Percentiles rank a stretch among this genome's conserved stretches.
These are phyloP conservation scores for Eucera pruinosa DNA, from an alignment of 2,888 invertebrate species.

Conservation along the genomic window DNA sequence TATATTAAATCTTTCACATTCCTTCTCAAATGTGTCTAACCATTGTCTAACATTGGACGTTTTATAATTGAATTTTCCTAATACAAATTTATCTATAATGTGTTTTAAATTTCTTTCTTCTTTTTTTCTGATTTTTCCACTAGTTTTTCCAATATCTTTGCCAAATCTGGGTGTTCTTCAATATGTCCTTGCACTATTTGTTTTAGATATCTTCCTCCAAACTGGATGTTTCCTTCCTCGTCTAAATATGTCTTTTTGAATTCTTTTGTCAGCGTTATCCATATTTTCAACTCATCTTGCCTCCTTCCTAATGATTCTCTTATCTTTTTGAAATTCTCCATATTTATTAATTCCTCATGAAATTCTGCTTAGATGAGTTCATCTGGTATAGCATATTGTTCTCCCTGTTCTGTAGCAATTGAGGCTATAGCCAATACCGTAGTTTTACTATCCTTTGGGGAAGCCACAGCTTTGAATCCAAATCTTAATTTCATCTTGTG, in stretches of 20 bases:
- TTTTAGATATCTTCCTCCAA: slow-evolving; percentile 17
- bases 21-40: slow-evolving; percentile 23
- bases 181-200: background rate
- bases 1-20: slow-evolving; percentile 29
- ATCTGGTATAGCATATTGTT: slow-evolving; percentile 22
- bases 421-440: slow-evolving; percentile 32
- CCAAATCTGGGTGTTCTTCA: slow-evolving; percentile 5
- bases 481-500: slow-evolving; percentile 13
- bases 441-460: slow-evolving; percentile 23
- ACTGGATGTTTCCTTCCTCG: slow-evolving; percentile 27
- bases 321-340: background rate
- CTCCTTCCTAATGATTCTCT: slow-evolving; percentile 3
- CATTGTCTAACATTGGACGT: slow-evolving; percentile 24
- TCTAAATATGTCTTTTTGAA: slow-evolving; percentile 18
- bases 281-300: slow-evolving; percentile 13
- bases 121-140: slow-evolving; percentile 22
- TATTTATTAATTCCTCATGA: slow-evolving; percentile 16
- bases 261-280: slow-evolving; percentile 17
- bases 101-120: too few species aligned
- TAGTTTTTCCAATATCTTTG: slow-evolving; percentile 28
- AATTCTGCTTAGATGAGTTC: slow-evolving; percentile 14
- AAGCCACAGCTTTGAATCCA: slow-evolving; percentile 13
- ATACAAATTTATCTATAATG: slow-evolving; percentile 22
- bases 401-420: slow-evolving; percentile 12
- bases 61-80: slow-evolving; percentile 32